Base-by-base conservation (phyloP, 2,113 vertebrate genomes). In the Melozone crissalis region DNA sequence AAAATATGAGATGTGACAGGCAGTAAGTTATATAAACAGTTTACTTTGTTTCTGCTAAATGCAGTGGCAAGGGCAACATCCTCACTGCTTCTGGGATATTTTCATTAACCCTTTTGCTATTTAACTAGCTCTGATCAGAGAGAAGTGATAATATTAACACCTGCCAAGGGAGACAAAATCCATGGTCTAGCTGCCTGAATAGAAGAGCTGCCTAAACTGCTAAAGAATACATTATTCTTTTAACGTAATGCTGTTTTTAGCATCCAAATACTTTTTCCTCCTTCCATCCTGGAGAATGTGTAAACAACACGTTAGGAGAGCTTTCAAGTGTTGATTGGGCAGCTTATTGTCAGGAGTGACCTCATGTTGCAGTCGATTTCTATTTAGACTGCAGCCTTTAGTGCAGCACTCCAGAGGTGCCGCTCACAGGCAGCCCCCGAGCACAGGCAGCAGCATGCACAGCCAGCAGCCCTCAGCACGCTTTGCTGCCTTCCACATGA, bases 361-460 rank as follows among this genome's bases (percentile, higher is more conserved):
- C 97, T 97, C 95, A 96, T 97, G 96, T 97, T 97, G 97, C 97
- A 97, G 95, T 97, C 95, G 96, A 57, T 93, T 97, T 92, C 97
- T 91, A 59, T 97, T 96, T 97, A 97, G 97, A 97, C 97, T 98
- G 97, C 97, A 97, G 95, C 97, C 95, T 98, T 98, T 97, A 98
- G 98, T 97, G 98, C 98, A 98, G 98, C 98, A 98, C 98, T 98
- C 98, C 95, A 89, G 94, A 96, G 97, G 98, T 97, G 92, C 97
- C 61, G 65, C 93, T 95, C 92, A 17, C 91, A 96, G 39, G 39
- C 39, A 39, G 39, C 39, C 39, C 39, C 39, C 39, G 39, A 95
- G 76, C 88, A 90, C 86, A 75, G 98, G 49, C 41, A 91, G 94
- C 98, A 98, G 87, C 75, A 99, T 99, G 98, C 97, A 97, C 54